Evolutionary conservation across 2,113 vertebrate genomes (phyloP).

Genomic region (Fulmarus glacialis): DNA sequence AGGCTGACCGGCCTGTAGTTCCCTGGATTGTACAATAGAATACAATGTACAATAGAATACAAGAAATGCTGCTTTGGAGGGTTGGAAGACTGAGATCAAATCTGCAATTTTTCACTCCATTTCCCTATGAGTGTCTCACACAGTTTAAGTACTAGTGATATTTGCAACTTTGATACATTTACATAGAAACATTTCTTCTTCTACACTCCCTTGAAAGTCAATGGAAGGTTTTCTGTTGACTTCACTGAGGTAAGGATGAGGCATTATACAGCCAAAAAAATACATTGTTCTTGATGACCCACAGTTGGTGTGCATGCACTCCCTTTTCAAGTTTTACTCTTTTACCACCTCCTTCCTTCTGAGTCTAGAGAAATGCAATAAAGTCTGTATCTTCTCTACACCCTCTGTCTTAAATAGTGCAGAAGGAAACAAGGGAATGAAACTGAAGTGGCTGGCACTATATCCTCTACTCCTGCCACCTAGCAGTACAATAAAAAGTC

Average conservation of each 20-base stretch:
- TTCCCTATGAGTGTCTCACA: neutral
- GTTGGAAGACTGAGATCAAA: neutral
- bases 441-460: neutral
- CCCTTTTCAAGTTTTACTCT: neutral
- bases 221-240: neutral
- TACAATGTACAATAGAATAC: neutral
- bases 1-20: too few relatives aligned
- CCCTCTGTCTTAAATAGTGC: neutral
- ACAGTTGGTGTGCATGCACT: neutral
- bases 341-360: neutral
- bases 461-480: neutral
- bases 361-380: neutral
- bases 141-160: neutral
- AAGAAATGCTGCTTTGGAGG: neutral
- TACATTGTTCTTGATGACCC: neutral
- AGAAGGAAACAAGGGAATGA: neutral
- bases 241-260: neutral
- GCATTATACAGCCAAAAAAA: neutral
- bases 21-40: too few relatives aligned
- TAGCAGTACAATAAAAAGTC: neutral
- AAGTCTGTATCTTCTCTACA: neutral
- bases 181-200: neutral
- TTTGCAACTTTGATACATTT: neutral
- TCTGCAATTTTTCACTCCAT: neutral
- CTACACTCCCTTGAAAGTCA: neutral